A percentile compares a stretch with the other conserved stretches of the same genome.
These are phyloP conservation scores for Diarsia dahlii DNA, from an alignment of 2,888 invertebrate species.

Conservation along the genomic window DNA sequence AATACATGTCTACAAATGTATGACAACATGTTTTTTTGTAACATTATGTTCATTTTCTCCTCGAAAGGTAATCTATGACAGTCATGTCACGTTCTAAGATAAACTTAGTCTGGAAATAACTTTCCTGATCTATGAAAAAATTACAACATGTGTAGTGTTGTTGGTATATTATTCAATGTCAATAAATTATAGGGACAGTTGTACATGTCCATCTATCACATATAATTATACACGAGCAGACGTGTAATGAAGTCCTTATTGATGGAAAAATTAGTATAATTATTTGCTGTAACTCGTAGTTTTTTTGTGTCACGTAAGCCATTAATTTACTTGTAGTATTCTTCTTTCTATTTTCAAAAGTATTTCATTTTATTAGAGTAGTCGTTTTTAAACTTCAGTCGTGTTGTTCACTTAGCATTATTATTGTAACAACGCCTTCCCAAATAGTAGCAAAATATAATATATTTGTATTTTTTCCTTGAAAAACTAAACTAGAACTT, in stretches of 20 bases:
- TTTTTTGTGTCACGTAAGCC: constrained; percentile 16
- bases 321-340: constrained; percentile 16
- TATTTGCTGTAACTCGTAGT: constrained; percentile 4
- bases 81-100: constrained; percentile 22
- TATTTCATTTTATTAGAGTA: not conserved
- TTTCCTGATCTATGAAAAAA: constrained; percentile 21
- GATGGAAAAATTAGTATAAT: constrained; percentile 39
- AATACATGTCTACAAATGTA: constrained; percentile 18
- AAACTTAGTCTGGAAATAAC: constrained; percentile 17
- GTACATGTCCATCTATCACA: constrained; percentile 33
- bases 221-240: constrained; percentile 35
- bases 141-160: constrained; percentile 11
- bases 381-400: not conserved
- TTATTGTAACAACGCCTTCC: not conserved
- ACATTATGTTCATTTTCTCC: constrained; percentile 12
- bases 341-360: not conserved
- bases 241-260: constrained; percentile 40
- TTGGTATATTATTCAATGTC: constrained; percentile 36
- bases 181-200: constrained; percentile 52
- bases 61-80: constrained; percentile 20
- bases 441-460: not conserved
- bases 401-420: not conserved
- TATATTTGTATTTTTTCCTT: not conserved
- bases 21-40: constrained; percentile 16
- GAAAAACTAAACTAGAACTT: not conserved